Conservation (phyloP, 1,140 invertebrate genomes). For the Euwallacea fornicatus region DNA sequence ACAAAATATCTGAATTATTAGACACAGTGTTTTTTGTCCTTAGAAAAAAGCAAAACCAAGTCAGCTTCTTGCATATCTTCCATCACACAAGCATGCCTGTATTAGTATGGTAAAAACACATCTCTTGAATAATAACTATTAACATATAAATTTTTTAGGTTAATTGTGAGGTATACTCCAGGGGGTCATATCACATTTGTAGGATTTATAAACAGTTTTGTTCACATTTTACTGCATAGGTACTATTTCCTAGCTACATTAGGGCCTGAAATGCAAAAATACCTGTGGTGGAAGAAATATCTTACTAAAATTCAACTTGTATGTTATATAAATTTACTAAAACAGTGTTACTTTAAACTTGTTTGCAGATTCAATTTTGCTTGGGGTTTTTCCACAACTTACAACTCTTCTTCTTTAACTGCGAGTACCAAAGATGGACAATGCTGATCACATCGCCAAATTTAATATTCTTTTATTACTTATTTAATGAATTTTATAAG, state of each 20-base stretch:
- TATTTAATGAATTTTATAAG: too few relatives aligned
- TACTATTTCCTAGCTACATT: conserved; percentile 75
- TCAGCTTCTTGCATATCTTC: conserved; percentile 75
- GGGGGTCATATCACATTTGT: conserved; percentile 82
- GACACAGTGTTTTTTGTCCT: conserved; percentile 80
- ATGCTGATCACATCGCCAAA: too few relatives aligned
- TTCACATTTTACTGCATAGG: conserved; percentile 83
- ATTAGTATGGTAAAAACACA: conserved; percentile 7
- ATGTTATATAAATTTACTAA: too few relatives aligned
- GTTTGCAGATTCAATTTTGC: too few relatives aligned
- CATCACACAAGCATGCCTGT: conserved; percentile 71
- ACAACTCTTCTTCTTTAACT: too few relatives aligned
- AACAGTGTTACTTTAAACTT: too few relatives aligned
- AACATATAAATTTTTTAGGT: not conserved
- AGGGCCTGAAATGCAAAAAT: too few relatives aligned
- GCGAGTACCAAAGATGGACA: too few relatives aligned
- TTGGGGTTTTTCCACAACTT: too few relatives aligned
- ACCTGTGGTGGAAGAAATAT: too few relatives aligned
- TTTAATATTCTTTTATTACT: too few relatives aligned
- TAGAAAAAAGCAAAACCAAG: conserved; percentile 73
- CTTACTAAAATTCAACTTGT: too few relatives aligned
- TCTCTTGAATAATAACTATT: not conserved
- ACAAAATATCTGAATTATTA: conserved; percentile 65
- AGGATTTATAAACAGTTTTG: conserved; percentile 82
- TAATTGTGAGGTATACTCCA: conserved; percentile 53